Percentiles rank a stretch among this genome's conserved stretches.
These are phyloP conservation scores for Apamea sordens DNA, from an alignment of 2,888 invertebrate species.

Conservation along the genomic window DNA sequence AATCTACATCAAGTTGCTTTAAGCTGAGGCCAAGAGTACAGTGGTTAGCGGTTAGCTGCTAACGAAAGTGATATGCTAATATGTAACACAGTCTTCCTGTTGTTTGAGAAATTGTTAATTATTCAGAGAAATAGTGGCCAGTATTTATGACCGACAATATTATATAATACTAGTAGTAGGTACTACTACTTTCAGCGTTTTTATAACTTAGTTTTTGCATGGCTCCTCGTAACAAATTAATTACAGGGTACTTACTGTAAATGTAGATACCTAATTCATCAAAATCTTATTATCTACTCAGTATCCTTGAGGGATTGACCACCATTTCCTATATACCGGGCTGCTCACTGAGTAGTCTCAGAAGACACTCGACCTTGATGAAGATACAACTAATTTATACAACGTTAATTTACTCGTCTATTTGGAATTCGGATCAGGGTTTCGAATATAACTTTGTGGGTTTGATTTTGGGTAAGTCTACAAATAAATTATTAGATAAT, in stretches of 20 bases:
- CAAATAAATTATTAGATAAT: too few relatives aligned
- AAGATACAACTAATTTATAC: constrained; percentile 45
- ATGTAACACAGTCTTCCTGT: constrained; percentile 14
- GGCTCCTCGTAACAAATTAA: neutral
- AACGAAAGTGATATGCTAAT: constrained; percentile 51
- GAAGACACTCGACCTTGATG: constrained; percentile 23
- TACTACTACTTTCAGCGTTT: too few relatives aligned
- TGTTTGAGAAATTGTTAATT: constrained; percentile 25
- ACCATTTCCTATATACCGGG: constrained; percentile 24
- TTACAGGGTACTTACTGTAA: neutral
- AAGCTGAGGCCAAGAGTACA: constrained; percentile 57
- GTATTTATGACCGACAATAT: neutral
- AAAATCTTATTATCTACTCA: constrained; percentile 40
- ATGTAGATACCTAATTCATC: constrained; percentile 7
- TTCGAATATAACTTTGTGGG: constrained; percentile 9
- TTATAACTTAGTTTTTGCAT: too few relatives aligned
- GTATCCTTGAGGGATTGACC: constrained; percentile 28
- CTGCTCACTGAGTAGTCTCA: constrained; percentile 34
- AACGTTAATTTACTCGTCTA: constrained; percentile 38
- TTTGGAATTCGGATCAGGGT: constrained; percentile 26
- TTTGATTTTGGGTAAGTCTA: constrained; percentile 6
- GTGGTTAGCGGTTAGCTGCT: constrained; percentile 42
- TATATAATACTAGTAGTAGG: neutral
- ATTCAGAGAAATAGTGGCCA: neutral
- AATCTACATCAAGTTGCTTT: constrained; percentile 68